A percentile compares a stretch with the other conserved stretches of the same genome.
These are phyloP conservation scores for Dicrostonyx torquatus DNA, from an alignment of 2,797 vertebrate species.

Conservation along the genomic window DNA sequence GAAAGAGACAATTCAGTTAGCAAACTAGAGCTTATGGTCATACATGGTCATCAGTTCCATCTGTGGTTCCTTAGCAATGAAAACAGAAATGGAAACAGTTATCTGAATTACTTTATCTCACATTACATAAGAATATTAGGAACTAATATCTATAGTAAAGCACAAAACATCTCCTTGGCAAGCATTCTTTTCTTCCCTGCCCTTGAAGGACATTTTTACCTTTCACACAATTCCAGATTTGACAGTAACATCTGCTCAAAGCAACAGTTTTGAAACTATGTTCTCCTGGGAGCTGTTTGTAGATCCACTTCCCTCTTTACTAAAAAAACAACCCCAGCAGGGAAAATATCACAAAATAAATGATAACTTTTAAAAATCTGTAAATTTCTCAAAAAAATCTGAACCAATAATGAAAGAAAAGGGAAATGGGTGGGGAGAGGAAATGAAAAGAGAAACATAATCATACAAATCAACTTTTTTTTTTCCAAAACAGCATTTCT, in stretches of 20 bases:
- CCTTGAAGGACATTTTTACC: background rate
- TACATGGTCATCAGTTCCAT: background rate
- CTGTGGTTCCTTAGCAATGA: background rate
- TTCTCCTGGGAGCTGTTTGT: slow-evolving; percentile 33
- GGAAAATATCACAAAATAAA: background rate
- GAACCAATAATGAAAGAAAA: background rate
- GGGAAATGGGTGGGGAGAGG: background rate
- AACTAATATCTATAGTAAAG: background rate
- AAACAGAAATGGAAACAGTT: slow-evolving; percentile 23
- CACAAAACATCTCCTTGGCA: background rate
- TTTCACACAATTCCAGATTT: slow-evolving; percentile 19
- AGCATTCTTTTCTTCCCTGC: background rate
- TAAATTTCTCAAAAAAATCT: slow-evolving; percentile 17
- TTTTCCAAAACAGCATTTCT: too few species aligned
- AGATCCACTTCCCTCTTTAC: background rate
- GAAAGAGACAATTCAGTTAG: background rate
- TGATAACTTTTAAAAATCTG: background rate
- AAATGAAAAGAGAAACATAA: background rate
- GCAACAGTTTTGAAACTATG: slow-evolving; percentile 45
- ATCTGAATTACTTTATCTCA: slow-evolving; percentile 15
- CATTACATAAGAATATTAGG: background rate
- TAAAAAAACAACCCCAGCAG: slow-evolving; percentile 28
- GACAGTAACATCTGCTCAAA: background rate
- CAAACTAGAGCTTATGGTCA: background rate
- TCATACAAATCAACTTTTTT: background rate